Base-by-base conservation (phyloP, 1,140 invertebrate species). In the Hesperophylax magnus region DNA sequence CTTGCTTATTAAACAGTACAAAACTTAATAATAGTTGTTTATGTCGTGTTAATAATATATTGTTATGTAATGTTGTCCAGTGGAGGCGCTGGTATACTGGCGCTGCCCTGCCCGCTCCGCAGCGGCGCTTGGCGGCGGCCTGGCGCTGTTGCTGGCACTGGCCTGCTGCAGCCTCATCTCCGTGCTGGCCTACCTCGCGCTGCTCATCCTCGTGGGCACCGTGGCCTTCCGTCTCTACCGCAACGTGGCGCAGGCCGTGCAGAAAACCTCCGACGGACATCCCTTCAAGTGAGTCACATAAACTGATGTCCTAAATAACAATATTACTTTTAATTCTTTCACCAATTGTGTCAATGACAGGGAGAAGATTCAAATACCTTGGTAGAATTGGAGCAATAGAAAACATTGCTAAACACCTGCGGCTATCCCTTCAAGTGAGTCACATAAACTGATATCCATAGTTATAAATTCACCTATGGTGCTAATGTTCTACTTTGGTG, bases 81-180 rank as follows among this genome's bases (percentile, higher is more conserved):
- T 98, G 91, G 94, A 97, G 88, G 96, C 98, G 85, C 92, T 99
- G 86, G 95, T 99, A 87, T 98, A 99, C 91, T 99, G 98, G 98
- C 93, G 97, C 84, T 95, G 97, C 92, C 95, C 97, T 79, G 97
- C 96, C 90, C 97, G 97, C 88, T 97, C 97, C 77, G 98, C 96
- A 78, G 93, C 95, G 85, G 97, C 97, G 56, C 97, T 99, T 89
- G 97, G 96, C 85, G 93, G 93, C 83, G 93, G 96, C 81, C 91
- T 99, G 84, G 92, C 94, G 84, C 92, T 98, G 83, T 94, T 99
- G 82, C 91, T 99, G 87, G 97, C 97, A 84, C 93, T 99, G 88
- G 95, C 97, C 85, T 96, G 95, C 90, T 98, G 96, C 92, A 98
- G 97, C 85, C 92, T 99, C 86, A 97, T 99, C 91, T 97, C 96